Conservation (phyloP, 2,888 invertebrate genomes). For the Clunio marinus region DNA sequence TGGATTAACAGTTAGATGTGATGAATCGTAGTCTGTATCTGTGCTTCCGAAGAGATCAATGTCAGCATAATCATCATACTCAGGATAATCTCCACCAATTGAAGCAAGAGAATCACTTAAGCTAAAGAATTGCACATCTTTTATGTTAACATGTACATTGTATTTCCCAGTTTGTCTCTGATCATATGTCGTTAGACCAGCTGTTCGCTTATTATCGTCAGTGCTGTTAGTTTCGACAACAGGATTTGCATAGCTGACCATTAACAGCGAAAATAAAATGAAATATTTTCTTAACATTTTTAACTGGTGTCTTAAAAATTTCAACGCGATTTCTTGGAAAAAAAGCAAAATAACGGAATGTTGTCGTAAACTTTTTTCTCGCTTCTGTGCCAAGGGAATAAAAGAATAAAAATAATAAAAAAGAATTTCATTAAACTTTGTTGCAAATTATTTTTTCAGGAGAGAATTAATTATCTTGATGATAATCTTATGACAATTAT, state of each 20-base stretch:
- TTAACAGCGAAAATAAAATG: background rate
- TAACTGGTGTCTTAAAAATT: too few relatives aligned
- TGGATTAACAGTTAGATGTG: constrained; percentile 30
- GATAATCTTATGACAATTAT: too few relatives aligned
- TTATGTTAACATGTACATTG: constrained; percentile 74
- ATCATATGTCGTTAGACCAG: constrained; percentile 53
- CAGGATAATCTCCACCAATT: constrained; percentile 14
- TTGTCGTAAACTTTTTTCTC: background rate
- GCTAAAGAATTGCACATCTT: constrained; percentile 55
- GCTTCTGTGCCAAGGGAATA: background rate
- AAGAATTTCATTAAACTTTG: too few relatives aligned
- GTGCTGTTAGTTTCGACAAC: background rate
- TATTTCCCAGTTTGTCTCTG: constrained; percentile 74
- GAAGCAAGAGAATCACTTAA: constrained; percentile 1
- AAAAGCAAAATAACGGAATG: background rate
- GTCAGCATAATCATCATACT: constrained; percentile 10
- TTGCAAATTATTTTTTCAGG: too few relatives aligned
- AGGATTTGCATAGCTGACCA: background rate
- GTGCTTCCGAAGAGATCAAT: background rate
- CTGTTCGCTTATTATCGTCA: constrained; percentile 28
- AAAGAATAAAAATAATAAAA: too few relatives aligned
- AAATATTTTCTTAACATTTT: background rate
- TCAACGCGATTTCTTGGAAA: too few relatives aligned
- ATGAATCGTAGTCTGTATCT: background rate
- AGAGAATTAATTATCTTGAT: too few relatives aligned